Evolutionary conservation across 2,113 vertebrate species (phyloP), one percentile per base, ranked within the genome.

Genomic region (Phycodurus eques): DNA sequence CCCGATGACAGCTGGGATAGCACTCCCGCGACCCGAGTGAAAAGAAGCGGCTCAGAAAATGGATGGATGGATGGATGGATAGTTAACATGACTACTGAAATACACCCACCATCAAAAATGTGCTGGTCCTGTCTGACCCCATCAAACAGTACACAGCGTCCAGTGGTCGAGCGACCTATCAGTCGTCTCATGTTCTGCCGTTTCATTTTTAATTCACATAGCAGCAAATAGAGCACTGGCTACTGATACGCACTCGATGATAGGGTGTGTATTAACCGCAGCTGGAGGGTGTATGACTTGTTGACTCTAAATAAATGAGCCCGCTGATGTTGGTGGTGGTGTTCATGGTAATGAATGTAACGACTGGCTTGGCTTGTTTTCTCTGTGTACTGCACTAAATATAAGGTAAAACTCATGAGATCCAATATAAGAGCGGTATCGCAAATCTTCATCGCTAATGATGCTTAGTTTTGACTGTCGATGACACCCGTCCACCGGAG

Each of bases 241-340:
- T 4, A 46, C 56, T 69, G 65, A 72, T 31, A 35, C 7, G 2
- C 4, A 22, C 59, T 61, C 59, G 27, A 46, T 64, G 35, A n/a
- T 46, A 13, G 20, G n/a, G 3, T 49, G 51, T 51, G 73, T 43
- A 35, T 70, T 75, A 70, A 49, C 10, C 12, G 67, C 43, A n/a
- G 49, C 15, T 31, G 46, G 17, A 66, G 12, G 10, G 10, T 46
- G 42, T 43, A 35, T 39, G 66, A 51, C 44, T 17, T 13, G 35
- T 22, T 43, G 66, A 63, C 17, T 64, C 4, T n/a, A 63, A 62
- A 76, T 59, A 49, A 59, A 76, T 42, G 20, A 35, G 35, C 43
- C 9, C 12, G 10, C 11, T 2, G 22, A 42, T 43, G 46, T 54
- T 64, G 22, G 20, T 59, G 42, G 2, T 13, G 17, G 27, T 43